Percentiles rank a stretch among this genome's conserved stretches.
Evolutionary conservation across 2,113 vertebrate species (phyloP).

Genomic region (Anguilla japonica): DNA sequence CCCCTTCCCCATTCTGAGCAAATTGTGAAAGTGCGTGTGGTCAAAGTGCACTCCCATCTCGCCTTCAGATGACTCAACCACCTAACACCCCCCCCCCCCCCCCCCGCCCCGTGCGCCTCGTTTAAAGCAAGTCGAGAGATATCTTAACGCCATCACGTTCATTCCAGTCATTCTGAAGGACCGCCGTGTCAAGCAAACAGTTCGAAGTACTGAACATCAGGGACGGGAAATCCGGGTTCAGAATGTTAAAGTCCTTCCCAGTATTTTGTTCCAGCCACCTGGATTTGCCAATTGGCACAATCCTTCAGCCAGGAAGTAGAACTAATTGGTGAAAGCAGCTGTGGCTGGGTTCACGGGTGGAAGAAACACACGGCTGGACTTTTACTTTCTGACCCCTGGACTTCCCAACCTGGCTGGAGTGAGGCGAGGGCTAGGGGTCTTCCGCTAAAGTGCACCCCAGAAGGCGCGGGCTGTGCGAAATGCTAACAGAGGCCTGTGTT

Average conservation of each 20-base stretch:
- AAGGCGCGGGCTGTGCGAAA: too few relatives aligned
- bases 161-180: constrained; percentile 4
- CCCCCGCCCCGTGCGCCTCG: constrained; percentile 28
- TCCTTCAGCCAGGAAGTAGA: too few relatives aligned
- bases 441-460: not conserved
- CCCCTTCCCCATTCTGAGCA: constrained; percentile 57
- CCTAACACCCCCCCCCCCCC: too few relatives aligned
- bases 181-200: not conserved
- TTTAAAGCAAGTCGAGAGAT: constrained; percentile 66
- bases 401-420: too few relatives aligned
- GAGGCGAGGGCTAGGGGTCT: not conserved
- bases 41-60: constrained; percentile 71
- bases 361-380: too few relatives aligned
- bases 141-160: not conserved
- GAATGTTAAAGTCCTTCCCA: not conserved
- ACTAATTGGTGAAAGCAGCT: too few relatives aligned
- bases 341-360: too few relatives aligned
- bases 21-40: constrained; percentile 64
- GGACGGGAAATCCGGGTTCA: not conserved
- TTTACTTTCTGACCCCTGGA: too few relatives aligned
- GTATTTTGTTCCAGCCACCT: not conserved
- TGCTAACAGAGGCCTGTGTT: not conserved
- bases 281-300: too few relatives aligned
- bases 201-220: not conserved
- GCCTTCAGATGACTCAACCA: constrained; percentile 73